Conservation (phyloP, 2,888 invertebrate genomes). For the Melangyna quadrimaculata region DNA sequence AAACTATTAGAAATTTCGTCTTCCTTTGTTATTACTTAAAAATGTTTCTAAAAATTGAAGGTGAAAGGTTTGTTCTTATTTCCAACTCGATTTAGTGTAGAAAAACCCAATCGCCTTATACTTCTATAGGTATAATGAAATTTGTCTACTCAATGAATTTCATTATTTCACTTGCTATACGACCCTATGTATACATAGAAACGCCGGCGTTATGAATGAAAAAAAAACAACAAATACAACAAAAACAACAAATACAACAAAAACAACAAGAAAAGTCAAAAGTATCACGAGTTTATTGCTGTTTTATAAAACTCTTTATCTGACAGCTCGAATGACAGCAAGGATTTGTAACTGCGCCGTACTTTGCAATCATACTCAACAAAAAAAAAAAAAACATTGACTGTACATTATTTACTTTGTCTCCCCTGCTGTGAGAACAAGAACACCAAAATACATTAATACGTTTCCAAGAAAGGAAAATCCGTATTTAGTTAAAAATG, state of each 20-base stretch:
- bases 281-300: not conserved
- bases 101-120: not conserved
- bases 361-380: not conserved
- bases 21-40: no score
- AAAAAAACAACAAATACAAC: not conserved
- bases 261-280: not conserved
- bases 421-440: conserved; percentile 29
- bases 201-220: not conserved
- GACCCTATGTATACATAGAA: not conserved
- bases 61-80: not conserved
- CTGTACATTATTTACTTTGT: not conserved
- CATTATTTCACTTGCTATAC: not conserved
- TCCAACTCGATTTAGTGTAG: not conserved
- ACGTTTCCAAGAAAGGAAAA: not conserved
- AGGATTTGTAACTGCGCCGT: conserved; percentile 6
- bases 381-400: not conserved
- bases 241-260: not conserved
- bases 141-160: not conserved
- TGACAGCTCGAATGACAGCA: conserved; percentile 28
- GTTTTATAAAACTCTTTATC: conserved; percentile 3
- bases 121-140: not conserved
- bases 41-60: no score
- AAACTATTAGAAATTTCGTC: no score
- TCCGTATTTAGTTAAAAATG: not conserved
- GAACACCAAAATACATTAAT: not conserved